These are phyloP conservation scores for Ferrisia virgata DNA, from an alignment of 2,888 invertebrate species.

Conservation along the genomic window DNA sequence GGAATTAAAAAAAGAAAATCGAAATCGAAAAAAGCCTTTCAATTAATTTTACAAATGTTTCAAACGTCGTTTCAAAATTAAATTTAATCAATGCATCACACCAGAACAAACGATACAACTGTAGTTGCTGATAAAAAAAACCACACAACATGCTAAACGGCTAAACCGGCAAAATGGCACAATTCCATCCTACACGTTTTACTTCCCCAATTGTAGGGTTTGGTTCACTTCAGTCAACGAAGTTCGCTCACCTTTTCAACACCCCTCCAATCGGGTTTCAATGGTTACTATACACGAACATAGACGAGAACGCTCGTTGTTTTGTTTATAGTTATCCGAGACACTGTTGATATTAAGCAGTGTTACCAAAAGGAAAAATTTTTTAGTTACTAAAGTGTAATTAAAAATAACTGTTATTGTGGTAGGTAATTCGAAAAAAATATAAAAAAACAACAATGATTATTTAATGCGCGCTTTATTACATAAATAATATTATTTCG, in stretches of 20 bases:
- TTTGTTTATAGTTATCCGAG: not conserved
- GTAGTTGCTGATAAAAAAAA: not conserved
- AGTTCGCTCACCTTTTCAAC: slow-evolving; percentile 9
- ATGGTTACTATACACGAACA: not conserved
- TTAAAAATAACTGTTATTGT: not conserved
- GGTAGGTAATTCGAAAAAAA: not conserved
- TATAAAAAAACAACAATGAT: not conserved
- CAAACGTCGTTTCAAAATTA: not conserved
- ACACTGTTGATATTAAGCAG: not conserved
- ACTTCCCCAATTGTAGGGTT: slow-evolving; percentile 16
- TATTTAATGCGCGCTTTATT: too few relatives aligned
- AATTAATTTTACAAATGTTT: not conserved
- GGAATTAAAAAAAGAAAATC: not conserved
- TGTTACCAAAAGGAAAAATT: not conserved
- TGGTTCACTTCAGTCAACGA: not conserved
- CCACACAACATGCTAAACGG: not conserved
- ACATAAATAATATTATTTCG: too few relatives aligned
- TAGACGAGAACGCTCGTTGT: not conserved
- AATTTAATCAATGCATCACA: not conserved
- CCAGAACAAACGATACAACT: not conserved
- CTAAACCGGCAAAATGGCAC: slow-evolving; percentile 6
- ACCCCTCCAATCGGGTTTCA: not conserved
- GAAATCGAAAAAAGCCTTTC: not conserved
- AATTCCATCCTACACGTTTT: slow-evolving; percentile 5
- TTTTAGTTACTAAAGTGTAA: not conserved